These are phyloP conservation scores for Alectura lathami DNA, from an alignment of 2,113 vertebrate species.

Conservation along the genomic window DNA sequence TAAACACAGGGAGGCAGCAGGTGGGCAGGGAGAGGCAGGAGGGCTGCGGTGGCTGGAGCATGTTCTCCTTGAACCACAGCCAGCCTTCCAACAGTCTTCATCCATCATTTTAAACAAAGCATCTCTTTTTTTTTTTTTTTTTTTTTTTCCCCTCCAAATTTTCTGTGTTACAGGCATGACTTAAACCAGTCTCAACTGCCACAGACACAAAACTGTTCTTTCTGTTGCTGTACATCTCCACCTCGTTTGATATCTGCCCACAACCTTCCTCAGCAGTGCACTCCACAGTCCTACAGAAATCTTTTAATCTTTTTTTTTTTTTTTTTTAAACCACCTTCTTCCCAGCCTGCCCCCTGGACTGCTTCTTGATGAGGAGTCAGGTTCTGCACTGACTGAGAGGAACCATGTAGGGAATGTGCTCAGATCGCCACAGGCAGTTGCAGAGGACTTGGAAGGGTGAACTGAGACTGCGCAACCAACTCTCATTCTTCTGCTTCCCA, in stretches of 20 bases:
- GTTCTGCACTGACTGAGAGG: neutral
- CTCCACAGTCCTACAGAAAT: neutral
- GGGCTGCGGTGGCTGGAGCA: neutral
- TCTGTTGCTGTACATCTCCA: neutral
- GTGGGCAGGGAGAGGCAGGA: fast-evolving
- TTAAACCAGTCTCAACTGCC: neutral
- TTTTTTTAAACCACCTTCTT: neutral
- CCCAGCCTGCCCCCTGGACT: neutral
- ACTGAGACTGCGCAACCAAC: neutral
- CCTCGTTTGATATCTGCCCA: neutral
- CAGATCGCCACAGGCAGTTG: neutral
- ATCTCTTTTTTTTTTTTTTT: neutral
- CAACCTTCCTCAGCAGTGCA: neutral
- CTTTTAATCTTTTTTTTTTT: too few species aligned
- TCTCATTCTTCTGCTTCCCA: neutral
- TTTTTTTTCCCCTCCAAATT: neutral
- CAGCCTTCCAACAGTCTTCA: neutral
- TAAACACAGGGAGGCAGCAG: neutral
- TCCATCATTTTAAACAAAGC: neutral
- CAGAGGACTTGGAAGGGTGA: neutral
- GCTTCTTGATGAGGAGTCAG: neutral
- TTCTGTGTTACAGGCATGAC: neutral
- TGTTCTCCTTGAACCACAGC: fast-evolving
- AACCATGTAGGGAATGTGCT: neutral
- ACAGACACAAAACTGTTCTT: neutral